phyloP scores from a whole-genome alignment of 1,140 invertebrate genomes.

The Zaprionus inermis region DNA sequence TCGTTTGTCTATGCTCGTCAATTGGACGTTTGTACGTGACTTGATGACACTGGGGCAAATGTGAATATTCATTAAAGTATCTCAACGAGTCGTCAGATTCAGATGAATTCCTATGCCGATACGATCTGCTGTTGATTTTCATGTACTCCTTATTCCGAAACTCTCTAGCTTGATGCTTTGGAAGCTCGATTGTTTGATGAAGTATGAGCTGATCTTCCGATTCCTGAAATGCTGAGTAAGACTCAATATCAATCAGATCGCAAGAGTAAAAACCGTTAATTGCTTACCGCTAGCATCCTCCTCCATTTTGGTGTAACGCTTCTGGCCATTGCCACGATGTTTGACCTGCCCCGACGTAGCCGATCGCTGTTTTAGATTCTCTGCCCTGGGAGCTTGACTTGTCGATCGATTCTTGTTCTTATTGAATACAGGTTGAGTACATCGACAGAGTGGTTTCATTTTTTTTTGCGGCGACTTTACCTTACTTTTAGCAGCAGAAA shows the following conservation, averaged over 20 bases:
- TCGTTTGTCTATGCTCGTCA: too few species aligned
- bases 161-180: background rate
- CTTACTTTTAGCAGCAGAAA: background rate
- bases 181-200: background rate
- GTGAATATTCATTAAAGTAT: background rate
- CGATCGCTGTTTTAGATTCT: background rate
- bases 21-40: too few species aligned
- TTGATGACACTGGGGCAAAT: too few species aligned
- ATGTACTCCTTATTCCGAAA: background rate
- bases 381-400: background rate
- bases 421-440: background rate
- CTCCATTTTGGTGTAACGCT: background rate
- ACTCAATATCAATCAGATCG: conserved; percentile 30
- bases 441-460: conserved; percentile 1
- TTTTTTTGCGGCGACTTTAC: background rate
- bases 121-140: background rate
- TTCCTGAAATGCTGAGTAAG: conserved; percentile 36
- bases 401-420: background rate
- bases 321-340: background rate
- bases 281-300: conserved; percentile 36
- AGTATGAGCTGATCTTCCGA: background rate
- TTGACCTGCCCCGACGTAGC: background rate
- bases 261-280: background rate
- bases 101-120: background rate
- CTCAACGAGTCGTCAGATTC: background rate